A percentile compares a stretch with the other conserved stretches of the same genome.
phyloP scores from a whole-genome alignment of 2,113 vertebrate species.

The Chloebia gouldiae region DNA sequence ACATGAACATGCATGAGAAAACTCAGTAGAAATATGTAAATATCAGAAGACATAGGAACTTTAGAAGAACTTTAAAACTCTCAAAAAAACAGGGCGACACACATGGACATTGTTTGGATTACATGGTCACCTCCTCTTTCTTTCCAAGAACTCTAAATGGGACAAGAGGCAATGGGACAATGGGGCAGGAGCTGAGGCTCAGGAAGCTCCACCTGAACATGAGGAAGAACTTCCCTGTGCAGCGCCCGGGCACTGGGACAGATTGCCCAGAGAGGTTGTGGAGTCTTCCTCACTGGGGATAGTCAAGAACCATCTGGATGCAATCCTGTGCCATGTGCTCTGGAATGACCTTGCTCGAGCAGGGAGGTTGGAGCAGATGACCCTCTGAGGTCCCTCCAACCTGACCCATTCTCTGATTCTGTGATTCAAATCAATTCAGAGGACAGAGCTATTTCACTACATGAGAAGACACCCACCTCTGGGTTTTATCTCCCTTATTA shows the following conservation, averaged over 20 bases:
- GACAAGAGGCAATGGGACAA: accelerated
- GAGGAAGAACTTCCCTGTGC: not conserved
- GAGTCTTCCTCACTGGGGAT: not conserved
- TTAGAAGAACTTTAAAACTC: too few relatives aligned
- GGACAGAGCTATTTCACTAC: not conserved
- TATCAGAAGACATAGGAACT: too few relatives aligned
- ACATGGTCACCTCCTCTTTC: not conserved
- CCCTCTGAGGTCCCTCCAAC: not conserved
- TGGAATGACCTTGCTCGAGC: too few relatives aligned
- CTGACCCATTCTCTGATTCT: not conserved
- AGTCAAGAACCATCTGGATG: too few relatives aligned
- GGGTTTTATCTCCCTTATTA: not conserved
- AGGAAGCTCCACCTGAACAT: not conserved
- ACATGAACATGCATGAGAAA: too few relatives aligned
- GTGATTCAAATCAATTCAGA: not conserved
- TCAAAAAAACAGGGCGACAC: too few relatives aligned
- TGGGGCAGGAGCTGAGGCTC: accelerated
- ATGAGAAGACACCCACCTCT: not conserved
- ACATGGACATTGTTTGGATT: not conserved
- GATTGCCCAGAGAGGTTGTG: not conserved
- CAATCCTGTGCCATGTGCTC: not conserved
- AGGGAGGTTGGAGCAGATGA: not conserved
- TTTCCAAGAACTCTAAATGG: not conserved
- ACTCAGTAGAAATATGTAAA: too few relatives aligned
- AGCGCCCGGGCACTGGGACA: accelerated